Base-by-base conservation (phyloP, 1,140 invertebrate genomes). In the Schmidtea mediterranea region DNA sequence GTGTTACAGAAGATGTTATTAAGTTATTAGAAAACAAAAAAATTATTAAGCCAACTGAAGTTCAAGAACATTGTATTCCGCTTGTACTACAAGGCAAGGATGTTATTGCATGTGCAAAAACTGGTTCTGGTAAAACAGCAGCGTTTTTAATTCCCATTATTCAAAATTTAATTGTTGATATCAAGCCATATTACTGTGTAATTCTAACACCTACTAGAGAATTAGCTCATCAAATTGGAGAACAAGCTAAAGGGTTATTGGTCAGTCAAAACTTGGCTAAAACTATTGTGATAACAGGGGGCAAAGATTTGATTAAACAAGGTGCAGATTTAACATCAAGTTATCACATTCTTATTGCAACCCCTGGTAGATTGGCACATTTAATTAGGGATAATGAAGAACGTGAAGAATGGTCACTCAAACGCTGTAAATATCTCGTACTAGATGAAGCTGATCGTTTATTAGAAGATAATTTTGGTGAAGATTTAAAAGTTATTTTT, bases 141-240 rank as follows among this genome's bases (percentile, higher is more conserved):
- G 67, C 69, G 2, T 71, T 71, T 54, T 56, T 65, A 15, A 52
- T 71, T 43, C 69, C 69, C 10, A 55, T 71, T 49, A 58, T 75
- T 26, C 74, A 89, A 52, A 73, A 78, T 56, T 55, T 73, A 9
- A 56, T 59, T 52, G 55, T 54, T 49, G 56, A 59, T 10, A 8
- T 24, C 18, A 59, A 60, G 6, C 77, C 86, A 45, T 60, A 61
- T n/a, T 63, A 84, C 49, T 82, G 82, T 16, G 60, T 95, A 13
- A 73, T 95, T 24, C 63, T 97, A 1, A 78, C 79, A 52, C 89
- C 89, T 8, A 94, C 89, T 0, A 71, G 83, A 56, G 86, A 94
- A 66, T 68, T 97, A 36, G 82, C 83, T 0, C 76, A 79, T 56
- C 89, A 95, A 71, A 90, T 80, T 41, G 18, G 16, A 19, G 40